Evolutionary conservation across 2,797 vertebrate genomes (phyloP), one percentile per base, ranked within the genome.

Genomic region (Gallirallus australis): DNA sequence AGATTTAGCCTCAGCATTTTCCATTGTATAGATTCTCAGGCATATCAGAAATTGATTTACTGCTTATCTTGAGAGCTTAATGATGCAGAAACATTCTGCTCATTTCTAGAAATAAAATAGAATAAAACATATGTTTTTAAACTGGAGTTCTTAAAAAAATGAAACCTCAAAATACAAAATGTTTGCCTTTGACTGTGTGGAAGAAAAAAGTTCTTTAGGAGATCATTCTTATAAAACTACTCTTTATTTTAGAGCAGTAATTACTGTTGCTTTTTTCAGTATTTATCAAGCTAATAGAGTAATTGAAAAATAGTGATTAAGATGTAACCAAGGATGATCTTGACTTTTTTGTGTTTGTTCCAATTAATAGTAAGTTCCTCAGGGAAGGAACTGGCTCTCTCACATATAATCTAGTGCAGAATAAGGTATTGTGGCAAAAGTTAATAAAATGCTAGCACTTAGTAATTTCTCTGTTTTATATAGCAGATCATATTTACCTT

Each of bases 251-350:
- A 14, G 4, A 80, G 11, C 33, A 31, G 64, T 78, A 50, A 20
- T 54, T 50, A 42, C 6, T 24, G 2, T 8, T 24, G 1, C 0
- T 27, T 59, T 76, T 52, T 42, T 2, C 13, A 56, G 16, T 40
- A 23, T 57, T 76, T 72, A 30, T 5, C 7, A 82, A 82, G 78
- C 1, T 1, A 76, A 84, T 39, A 5, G 4, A 50, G 27, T 69
- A 0, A 52, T 16, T 2, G 2, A 91, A 87, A 90, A 91, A 35
- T 13, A 65, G 19, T 27, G 6, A 72, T 39, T 77, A 77, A 65
- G 23, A 24, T 53, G 24, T 0, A 0, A 59, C 9, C 5, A 45
- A 45, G 18, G 4, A 77, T 82, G 21, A 33, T 19, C 15, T 61
- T 48, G 25, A 45, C 7, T 33, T 69, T 18, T 71, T 14, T 66